Evolutionary conservation across 2,888 invertebrate genomes (phyloP).

Genomic region (Eupelmus urozonus): DNA sequence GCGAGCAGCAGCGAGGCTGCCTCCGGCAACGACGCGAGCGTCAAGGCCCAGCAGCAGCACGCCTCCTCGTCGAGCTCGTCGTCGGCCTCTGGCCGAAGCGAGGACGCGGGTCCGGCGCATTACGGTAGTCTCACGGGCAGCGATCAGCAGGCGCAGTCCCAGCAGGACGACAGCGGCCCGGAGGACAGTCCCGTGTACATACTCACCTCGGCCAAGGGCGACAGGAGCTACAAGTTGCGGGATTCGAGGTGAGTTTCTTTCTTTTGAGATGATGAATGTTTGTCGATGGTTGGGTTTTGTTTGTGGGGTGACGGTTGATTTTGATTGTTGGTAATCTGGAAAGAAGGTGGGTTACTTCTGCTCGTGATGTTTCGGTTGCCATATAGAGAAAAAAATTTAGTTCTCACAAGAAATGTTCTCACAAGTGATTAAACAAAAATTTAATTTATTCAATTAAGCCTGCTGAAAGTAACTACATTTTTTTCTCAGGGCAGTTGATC

Average conservation of each 20-base stretch:
- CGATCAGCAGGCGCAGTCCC: constrained; percentile 74
- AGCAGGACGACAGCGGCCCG: constrained; percentile 75
- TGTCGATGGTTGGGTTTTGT: no score
- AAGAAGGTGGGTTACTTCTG: no score
- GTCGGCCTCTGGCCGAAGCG: constrained; percentile 74
- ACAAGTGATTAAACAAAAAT: no score
- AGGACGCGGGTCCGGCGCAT: constrained; percentile 69
- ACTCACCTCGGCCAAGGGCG: constrained; percentile 74
- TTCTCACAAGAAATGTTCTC: no score
- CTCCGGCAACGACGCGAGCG: constrained; percentile 71
- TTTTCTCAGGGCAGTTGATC: no score
- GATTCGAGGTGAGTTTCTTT: constrained; percentile 82
- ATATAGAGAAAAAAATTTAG: no score
- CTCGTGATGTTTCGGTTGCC: no score
- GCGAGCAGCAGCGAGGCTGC: constrained; percentile 66
- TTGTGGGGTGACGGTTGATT: no score
- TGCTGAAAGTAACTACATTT: no score
- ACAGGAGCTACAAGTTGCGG: constrained; percentile 82
- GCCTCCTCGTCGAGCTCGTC: constrained; percentile 73
- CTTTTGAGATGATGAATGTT: no score
- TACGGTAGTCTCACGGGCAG: constrained; percentile 67
- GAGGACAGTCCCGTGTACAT: constrained; percentile 75
- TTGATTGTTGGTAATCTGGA: neutral
- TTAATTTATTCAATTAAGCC: no score
- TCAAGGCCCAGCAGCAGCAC: constrained; percentile 58